Evolutionary conservation across 2,113 vertebrate genomes (phyloP).

Genomic region (Elgaria multicarinata): DNA sequence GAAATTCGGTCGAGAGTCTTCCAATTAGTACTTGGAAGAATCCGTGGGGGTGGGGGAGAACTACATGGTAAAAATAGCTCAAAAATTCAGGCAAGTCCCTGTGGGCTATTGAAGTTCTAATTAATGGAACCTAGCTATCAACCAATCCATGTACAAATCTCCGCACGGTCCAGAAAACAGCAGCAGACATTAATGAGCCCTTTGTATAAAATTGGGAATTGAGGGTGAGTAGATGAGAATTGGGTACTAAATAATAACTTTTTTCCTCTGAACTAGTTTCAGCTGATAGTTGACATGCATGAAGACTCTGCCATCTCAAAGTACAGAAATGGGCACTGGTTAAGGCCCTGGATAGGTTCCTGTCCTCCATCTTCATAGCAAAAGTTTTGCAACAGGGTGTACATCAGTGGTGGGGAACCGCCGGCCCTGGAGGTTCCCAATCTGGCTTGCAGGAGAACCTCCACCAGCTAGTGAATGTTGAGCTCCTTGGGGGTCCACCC

Average conservation of each 20-base stretch:
- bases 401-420: not conserved
- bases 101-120: not conserved
- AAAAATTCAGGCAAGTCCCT: not conserved
- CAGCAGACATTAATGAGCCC: not conserved
- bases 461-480: no score
- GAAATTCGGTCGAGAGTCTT: not conserved
- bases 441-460: no score
- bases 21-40: slow-evolving; percentile 5
- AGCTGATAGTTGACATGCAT: slow-evolving; percentile 12
- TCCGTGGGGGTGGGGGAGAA: not conserved
- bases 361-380: not conserved
- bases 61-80: not conserved
- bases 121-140: slow-evolving; percentile 22
- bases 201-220: not conserved
- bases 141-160: not conserved
- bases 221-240: not conserved
- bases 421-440: no score
- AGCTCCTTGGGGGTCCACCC: no score
- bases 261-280: slow-evolving; percentile 6
- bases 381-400: not conserved
- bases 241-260: not conserved
- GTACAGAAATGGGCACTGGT: not conserved
- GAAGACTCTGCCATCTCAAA: slow-evolving; percentile 32
- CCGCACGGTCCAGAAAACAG: not conserved
- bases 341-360: not conserved